These are phyloP conservation scores for Hemicordylus capensis DNA, from an alignment of 2,113 vertebrate species.

Conservation along the genomic window DNA sequence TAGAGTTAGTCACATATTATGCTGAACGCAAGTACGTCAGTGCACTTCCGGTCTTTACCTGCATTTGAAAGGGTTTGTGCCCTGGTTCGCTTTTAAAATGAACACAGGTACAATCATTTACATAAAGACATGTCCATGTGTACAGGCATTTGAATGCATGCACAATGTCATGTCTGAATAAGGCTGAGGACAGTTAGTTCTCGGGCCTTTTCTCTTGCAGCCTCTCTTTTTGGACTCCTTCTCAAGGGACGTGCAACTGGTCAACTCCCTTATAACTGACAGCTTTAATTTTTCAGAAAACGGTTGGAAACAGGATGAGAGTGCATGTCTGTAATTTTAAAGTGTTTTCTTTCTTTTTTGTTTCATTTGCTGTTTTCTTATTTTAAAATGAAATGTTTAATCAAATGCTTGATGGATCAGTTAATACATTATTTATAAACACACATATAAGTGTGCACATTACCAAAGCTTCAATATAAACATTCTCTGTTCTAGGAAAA, in stretches of 20 bases:
- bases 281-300: background rate
- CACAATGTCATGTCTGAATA: too few relatives aligned
- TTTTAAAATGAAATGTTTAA: background rate
- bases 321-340: background rate
- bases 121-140: too few relatives aligned
- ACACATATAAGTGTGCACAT: background rate
- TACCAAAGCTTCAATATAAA: background rate
- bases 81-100: too few relatives aligned
- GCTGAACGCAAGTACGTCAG: too few relatives aligned
- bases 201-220: background rate
- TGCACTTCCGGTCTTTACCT: too few relatives aligned
- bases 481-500: background rate
- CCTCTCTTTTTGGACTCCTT: background rate
- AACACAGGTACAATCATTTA: too few relatives aligned
- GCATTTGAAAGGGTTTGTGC: too few relatives aligned
- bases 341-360: too few relatives aligned
- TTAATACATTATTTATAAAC: background rate
- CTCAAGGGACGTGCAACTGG: background rate
- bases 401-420: background rate
- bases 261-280: background rate
- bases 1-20: too few relatives aligned
- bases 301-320: background rate
- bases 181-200: background rate
- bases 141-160: too few relatives aligned
- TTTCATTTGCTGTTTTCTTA: background rate